Evolutionary conservation across 2,113 vertebrate species (phyloP).

Genomic region (Nothocercus julius): DNA sequence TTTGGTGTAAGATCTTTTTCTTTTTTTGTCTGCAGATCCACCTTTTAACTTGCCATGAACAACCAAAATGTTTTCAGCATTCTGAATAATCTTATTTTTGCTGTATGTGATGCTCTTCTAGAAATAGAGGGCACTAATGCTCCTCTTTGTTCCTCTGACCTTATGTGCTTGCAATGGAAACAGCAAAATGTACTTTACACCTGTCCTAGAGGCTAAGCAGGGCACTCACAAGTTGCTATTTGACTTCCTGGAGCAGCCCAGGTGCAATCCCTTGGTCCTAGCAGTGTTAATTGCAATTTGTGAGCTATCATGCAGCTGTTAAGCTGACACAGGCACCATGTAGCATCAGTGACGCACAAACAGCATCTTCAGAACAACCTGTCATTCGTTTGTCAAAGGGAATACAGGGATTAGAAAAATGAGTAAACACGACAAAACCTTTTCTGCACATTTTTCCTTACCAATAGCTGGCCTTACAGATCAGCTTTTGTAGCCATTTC

Average conservation of each 20-base stretch:
- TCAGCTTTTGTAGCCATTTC: background rate
- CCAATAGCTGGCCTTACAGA: background rate
- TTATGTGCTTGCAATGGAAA: background rate
- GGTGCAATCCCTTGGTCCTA: background rate
- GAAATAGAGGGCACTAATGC: background rate
- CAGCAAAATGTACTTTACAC: background rate
- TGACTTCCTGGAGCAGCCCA: background rate
- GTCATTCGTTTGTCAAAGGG: background rate
- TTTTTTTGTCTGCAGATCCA: background rate
- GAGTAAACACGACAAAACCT: background rate
- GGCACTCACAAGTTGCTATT: background rate
- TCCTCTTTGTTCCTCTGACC: background rate
- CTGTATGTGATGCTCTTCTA: background rate
- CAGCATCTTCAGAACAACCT: background rate
- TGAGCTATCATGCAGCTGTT: background rate
- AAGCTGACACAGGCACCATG: background rate
- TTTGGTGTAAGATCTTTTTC: background rate
- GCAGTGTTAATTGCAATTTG: background rate
- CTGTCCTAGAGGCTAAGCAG: background rate
- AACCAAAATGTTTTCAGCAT: background rate
- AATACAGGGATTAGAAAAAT: background rate
- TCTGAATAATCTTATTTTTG: background rate
- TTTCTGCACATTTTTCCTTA: background rate
- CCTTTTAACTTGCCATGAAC: background rate
- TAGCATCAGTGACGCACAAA: background rate